A percentile compares a stretch with the other conserved stretches of the same genome.
phyloP scores from a whole-genome alignment of 1,140 invertebrate species.

The Caenorhabditis inopinata region DNA sequence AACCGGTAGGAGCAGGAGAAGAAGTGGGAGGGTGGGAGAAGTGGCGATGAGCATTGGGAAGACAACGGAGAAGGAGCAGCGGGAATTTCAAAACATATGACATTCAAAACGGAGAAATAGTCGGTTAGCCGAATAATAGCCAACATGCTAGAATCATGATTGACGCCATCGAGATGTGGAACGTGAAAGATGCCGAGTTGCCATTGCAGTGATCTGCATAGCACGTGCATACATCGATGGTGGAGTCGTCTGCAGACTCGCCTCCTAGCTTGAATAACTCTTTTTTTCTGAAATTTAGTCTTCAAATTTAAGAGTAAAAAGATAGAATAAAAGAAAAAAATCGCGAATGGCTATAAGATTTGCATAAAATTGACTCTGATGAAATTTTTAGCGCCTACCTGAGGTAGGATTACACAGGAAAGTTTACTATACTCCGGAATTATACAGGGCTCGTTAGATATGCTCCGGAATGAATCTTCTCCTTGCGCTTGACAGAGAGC shows the following conservation, averaged over 20 bases:
- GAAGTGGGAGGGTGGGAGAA: not conserved
- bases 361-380: too few relatives aligned
- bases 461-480: too few relatives aligned
- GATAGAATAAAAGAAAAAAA: too few relatives aligned
- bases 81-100: not conserved
- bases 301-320: not conserved
- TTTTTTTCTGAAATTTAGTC: constrained; percentile 10
- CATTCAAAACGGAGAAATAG: not conserved
- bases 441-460: too few relatives aligned
- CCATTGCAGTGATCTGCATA: constrained; percentile 38
- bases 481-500: too few relatives aligned
- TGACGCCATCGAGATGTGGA: not conserved
- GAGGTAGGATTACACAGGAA: too few relatives aligned
- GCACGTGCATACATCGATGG: constrained; percentile 38
- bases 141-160: not conserved
- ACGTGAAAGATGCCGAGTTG: not conserved
- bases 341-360: too few relatives aligned
- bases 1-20: not conserved
- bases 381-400: too few relatives aligned
- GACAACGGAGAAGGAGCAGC: not conserved
- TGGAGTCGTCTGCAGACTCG: constrained; percentile 17
- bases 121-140: not conserved
- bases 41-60: not conserved
- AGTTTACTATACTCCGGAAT: too few relatives aligned
- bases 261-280: constrained; percentile 36